A percentile compares a stretch with the other conserved stretches of the same genome.
phyloP scores from a whole-genome alignment of 2,888 invertebrate genomes.

The Pteria penguin region DNA sequence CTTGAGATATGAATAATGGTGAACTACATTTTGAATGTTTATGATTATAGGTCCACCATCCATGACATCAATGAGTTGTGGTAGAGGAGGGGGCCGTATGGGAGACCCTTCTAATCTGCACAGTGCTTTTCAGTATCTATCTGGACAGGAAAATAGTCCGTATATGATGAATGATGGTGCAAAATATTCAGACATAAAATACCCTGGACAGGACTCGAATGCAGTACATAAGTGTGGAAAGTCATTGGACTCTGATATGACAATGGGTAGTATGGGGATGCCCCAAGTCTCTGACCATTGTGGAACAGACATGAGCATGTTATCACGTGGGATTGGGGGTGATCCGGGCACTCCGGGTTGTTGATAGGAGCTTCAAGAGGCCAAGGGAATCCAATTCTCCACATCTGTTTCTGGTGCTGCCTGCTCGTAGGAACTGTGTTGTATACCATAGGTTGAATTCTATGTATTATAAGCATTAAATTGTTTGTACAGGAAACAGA shows the following conservation, averaged over 20 bases:
- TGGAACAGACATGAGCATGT: slow-evolving; percentile 15
- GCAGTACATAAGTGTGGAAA: slow-evolving; percentile 14
- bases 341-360: slow-evolving; percentile 11
- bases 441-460: not conserved
- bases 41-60: slow-evolving; percentile 15
- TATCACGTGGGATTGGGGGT: slow-evolving; percentile 1
- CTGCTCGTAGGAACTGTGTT: not conserved
- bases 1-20: no score
- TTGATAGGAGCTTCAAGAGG: not conserved
- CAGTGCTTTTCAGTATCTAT: slow-evolving; percentile 34
- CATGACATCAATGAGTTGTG: slow-evolving; percentile 14
- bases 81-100: slow-evolving; percentile 2
- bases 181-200: slow-evolving; percentile 36
- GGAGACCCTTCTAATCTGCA: slow-evolving; percentile 18
- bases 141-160: slow-evolving; percentile 44
- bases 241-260: slow-evolving; percentile 20
- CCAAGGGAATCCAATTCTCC: not conserved
- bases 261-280: slow-evolving; percentile 14
- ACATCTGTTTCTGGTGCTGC: not conserved
- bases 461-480: not conserved
- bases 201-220: slow-evolving; percentile 8
- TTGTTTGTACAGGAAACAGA: not conserved
- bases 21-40: no score
- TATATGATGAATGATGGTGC: slow-evolving; percentile 22
- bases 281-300: slow-evolving; percentile 4